Percentiles rank a stretch among this genome's conserved stretches.
phyloP scores from a whole-genome alignment of 1,140 invertebrate species.

The Globodera rostochiensis region DNA sequence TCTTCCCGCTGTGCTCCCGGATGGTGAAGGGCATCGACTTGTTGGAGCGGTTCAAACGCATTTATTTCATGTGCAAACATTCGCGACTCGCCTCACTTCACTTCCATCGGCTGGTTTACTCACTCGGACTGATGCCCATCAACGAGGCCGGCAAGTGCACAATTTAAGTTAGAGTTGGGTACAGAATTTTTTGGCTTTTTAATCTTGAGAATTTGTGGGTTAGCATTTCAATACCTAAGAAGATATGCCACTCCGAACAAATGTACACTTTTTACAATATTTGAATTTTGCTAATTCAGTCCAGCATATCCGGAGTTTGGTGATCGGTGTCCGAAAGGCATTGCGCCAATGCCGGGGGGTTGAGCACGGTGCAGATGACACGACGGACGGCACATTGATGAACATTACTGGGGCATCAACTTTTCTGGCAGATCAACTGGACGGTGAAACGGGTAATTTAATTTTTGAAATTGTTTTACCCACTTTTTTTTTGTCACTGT shows the following conservation, averaged over 20 bases:
- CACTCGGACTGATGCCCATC: conserved; percentile 27
- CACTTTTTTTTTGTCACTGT: conserved; percentile 28
- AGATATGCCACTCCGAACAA: too few species aligned
- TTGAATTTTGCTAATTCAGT: not conserved
- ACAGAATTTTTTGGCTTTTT: too few species aligned
- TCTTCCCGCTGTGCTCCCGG: conserved; percentile 26
- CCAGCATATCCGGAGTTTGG: conserved; percentile 25
- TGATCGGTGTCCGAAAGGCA: conserved; percentile 23
- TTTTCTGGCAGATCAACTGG: conserved; percentile 2
- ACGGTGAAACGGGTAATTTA: conserved; percentile 15
- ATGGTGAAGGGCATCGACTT: conserved; percentile 25
- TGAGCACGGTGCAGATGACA: conserved; percentile 18
- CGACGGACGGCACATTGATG: conserved; percentile 11
- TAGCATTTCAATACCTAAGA: too few species aligned
- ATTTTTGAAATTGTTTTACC: not conserved
- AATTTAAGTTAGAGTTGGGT: not conserved
- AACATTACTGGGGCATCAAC: conserved; percentile 20
- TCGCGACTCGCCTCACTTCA: conserved; percentile 30
- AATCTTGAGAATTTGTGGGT: too few species aligned
- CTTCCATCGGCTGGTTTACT: conserved; percentile 35
- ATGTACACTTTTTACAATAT: too few species aligned
- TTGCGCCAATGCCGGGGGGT: conserved; percentile 12
- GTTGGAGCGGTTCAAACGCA: conserved; percentile 34
- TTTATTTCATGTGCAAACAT: conserved; percentile 37
- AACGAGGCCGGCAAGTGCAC: conserved; percentile 21